Conservation (phyloP, 2,888 invertebrate species). For the Erebia epiphron region DNA sequence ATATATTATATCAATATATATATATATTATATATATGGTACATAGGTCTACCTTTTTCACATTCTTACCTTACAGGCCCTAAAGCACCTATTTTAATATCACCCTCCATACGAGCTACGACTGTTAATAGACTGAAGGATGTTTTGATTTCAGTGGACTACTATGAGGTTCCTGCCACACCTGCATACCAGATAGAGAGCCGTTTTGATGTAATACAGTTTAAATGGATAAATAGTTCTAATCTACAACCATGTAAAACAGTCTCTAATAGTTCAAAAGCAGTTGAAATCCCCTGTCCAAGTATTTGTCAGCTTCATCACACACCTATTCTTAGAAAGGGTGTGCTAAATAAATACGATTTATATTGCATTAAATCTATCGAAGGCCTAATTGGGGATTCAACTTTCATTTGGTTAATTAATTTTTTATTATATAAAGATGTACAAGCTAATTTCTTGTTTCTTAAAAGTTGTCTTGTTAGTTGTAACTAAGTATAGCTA, state of each 20-base stretch:
- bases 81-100: too few relatives aligned
- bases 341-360: slow-evolving; percentile 49
- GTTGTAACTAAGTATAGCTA: slow-evolving; percentile 22
- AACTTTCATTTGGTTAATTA: slow-evolving; percentile 55
- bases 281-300: neutral
- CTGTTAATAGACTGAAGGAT: slow-evolving; percentile 1
- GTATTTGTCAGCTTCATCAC: neutral
- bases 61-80: too few relatives aligned
- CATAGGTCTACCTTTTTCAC: neutral
- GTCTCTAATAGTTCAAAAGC: slow-evolving; percentile 2
- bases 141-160: slow-evolving; percentile 49
- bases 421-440: slow-evolving; percentile 53
- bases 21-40: too few relatives aligned
- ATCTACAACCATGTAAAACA: neutral
- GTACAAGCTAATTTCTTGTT: slow-evolving; percentile 47
- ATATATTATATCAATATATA: too few relatives aligned
- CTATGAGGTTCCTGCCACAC: slow-evolving; percentile 48
- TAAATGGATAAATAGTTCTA: slow-evolving; percentile 39
- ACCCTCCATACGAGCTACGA: neutral
- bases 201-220: slow-evolving; percentile 48
- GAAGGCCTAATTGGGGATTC: slow-evolving; percentile 44
- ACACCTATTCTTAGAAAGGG: slow-evolving; percentile 37
- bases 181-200: slow-evolving; percentile 54
- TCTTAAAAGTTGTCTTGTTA: slow-evolving; percentile 51
- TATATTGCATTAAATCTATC: slow-evolving; percentile 52